phyloP scores from a whole-genome alignment of 2,797 vertebrate genomes.

The Poeciliopsis paucimaculata region DNA sequence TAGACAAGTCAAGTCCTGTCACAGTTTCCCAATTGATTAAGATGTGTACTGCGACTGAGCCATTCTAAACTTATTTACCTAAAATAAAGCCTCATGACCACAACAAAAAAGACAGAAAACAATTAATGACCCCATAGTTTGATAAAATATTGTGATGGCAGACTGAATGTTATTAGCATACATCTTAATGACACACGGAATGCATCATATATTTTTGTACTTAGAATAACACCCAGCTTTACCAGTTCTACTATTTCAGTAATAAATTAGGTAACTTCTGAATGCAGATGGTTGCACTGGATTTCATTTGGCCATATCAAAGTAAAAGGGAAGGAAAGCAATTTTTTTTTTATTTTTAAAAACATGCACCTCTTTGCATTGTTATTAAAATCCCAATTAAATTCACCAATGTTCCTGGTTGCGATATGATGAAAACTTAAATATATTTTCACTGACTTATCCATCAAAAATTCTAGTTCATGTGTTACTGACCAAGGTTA shows the following conservation, averaged over 20 bases:
- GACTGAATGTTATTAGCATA: neutral
- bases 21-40: neutral
- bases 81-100: neutral
- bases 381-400: neutral
- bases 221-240: neutral
- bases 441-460: neutral
- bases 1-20: neutral
- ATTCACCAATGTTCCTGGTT: neutral
- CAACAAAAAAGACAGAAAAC: neutral
- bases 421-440: neutral
- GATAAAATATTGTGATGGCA: neutral
- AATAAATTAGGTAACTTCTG: neutral
- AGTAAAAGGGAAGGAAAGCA: neutral
- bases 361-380: neutral
- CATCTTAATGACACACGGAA: neutral
- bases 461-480: neutral
- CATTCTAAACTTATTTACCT: neutral
- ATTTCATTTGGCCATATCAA: neutral
- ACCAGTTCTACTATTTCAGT: neutral
- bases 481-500: slow-evolving; percentile 89
- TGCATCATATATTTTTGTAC: neutral
- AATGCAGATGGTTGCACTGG: neutral
- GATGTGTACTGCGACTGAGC: neutral
- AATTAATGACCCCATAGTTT: neutral
- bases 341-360: neutral